phyloP scores from a whole-genome alignment of 2,888 invertebrate species.

The Nysson spinosus region DNA sequence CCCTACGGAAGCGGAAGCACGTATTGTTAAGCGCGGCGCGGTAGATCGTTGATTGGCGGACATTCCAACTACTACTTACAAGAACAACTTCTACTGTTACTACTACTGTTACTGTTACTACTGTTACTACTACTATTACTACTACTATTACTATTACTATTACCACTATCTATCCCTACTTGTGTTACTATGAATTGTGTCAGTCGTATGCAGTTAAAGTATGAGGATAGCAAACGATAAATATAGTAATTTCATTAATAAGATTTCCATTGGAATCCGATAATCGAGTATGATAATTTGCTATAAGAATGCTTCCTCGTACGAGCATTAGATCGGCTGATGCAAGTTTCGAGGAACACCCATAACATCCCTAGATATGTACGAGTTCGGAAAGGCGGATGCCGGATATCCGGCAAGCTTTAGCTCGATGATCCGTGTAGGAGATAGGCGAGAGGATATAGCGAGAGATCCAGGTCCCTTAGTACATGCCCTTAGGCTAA shows the following conservation, averaged over 20 bases:
- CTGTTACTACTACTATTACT: constrained; percentile 41
- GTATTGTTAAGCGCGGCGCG: constrained; percentile 72
- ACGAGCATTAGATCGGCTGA: constrained; percentile 8
- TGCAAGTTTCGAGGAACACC: constrained; percentile 35
- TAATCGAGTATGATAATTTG: no score
- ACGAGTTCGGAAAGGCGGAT: constrained; percentile 53
- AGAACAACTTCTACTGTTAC: constrained; percentile 42
- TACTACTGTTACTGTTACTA: constrained; percentile 39
- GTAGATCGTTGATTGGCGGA: constrained; percentile 64
- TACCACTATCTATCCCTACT: constrained; percentile 55
- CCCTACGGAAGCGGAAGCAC: constrained; percentile 57
- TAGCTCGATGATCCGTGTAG: constrained; percentile 45
- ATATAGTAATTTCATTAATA: no score
- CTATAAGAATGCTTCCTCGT: not conserved
- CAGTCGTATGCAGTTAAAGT: constrained; percentile 9
- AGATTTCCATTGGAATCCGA: no score
- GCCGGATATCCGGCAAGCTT: constrained; percentile 43
- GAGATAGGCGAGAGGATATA: constrained; percentile 51
- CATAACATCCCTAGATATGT: constrained; percentile 41
- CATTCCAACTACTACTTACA: constrained; percentile 53
- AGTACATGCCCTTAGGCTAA: no score
- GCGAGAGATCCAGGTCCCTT: constrained; percentile 46
- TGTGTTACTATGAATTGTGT: constrained; percentile 42
- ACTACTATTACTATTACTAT: constrained; percentile 45
- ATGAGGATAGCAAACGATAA: not conserved